phyloP scores from a whole-genome alignment of 1,140 invertebrate genomes.

The Chlorops oryzae region DNA sequence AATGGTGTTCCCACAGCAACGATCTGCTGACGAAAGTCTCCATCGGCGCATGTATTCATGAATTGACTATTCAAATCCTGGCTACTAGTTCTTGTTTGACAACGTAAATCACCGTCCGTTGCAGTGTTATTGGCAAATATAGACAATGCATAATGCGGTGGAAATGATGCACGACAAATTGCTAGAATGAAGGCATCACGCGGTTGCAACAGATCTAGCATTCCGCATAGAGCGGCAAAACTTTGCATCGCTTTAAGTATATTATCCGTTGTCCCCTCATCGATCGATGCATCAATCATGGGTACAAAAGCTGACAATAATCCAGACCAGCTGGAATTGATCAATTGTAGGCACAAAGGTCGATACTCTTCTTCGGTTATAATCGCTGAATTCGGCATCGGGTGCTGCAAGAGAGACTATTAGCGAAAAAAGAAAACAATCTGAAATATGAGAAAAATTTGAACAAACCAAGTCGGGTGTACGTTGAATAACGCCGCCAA shows the following conservation, averaged over 20 bases:
- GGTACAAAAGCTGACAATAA: constrained; percentile 84
- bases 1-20: constrained; percentile 90
- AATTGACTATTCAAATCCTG: constrained; percentile 52
- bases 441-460: neutral
- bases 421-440: no score
- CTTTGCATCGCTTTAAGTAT: constrained; percentile 87
- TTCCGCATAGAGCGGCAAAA: constrained; percentile 73
- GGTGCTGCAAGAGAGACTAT: constrained; percentile 28
- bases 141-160: constrained; percentile 88
- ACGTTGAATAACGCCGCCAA: constrained; percentile 49
- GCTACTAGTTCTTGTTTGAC: constrained; percentile 45
- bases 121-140: constrained; percentile 55
- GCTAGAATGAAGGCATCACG: constrained; percentile 90
- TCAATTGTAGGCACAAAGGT: constrained; percentile 66
- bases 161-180: constrained; percentile 89
- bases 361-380: constrained; percentile 51
- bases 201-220: constrained; percentile 62
- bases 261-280: constrained; percentile 83
- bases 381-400: constrained; percentile 46
- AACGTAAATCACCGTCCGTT: constrained; percentile 40
- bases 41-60: constrained; percentile 53
- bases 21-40: constrained; percentile 78
- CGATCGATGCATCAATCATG: constrained; percentile 89
- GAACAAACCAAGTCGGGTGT: constrained; percentile 26
- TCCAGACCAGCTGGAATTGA: constrained; percentile 94